Conservation (phyloP, 1,140 invertebrate species). For the Hyles euphorbiae region DNA sequence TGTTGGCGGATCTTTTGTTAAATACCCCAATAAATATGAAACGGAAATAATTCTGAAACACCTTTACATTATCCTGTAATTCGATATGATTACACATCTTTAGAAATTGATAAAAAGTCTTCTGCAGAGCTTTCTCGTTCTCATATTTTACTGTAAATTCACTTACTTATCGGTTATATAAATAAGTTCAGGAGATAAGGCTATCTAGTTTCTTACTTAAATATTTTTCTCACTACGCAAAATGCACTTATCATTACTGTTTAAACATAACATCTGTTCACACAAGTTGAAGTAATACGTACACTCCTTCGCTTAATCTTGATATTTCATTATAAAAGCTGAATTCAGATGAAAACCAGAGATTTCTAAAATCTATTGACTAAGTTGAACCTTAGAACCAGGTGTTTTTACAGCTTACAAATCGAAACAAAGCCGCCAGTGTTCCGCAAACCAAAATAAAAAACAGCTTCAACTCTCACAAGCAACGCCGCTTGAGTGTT, state of each 20-base stretch:
- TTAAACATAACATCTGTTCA: not conserved
- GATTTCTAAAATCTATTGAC: too few species aligned
- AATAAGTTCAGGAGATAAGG: constrained; percentile 21
- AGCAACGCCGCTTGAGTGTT: too few species aligned
- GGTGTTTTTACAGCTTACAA: constrained; percentile 23
- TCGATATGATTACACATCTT: constrained; percentile 6
- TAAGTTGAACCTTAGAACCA: too few species aligned
- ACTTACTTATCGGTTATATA: constrained; percentile 25
- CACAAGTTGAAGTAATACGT: not conserved
- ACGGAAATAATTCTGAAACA: not conserved
- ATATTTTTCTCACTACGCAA: not conserved
- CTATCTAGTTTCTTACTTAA: constrained; percentile 21
- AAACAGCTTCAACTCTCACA: constrained; percentile 1
- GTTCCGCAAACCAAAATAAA: constrained; percentile 22
- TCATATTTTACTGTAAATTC: constrained; percentile 20
- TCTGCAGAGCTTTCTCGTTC: not conserved
- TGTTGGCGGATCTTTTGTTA: constrained; percentile 16
- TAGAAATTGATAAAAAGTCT: too few species aligned
- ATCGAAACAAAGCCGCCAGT: constrained; percentile 34
- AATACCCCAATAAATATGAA: constrained; percentile 2
- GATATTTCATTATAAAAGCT: too few species aligned
- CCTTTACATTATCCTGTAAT: not conserved
- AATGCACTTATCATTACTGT: not conserved
- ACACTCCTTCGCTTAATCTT: not conserved
- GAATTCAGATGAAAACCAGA: too few species aligned